Percentiles rank a stretch among this genome's conserved stretches.
phyloP scores from a whole-genome alignment of 2,113 vertebrate species.

The Erythrolamprus reginae region DNA sequence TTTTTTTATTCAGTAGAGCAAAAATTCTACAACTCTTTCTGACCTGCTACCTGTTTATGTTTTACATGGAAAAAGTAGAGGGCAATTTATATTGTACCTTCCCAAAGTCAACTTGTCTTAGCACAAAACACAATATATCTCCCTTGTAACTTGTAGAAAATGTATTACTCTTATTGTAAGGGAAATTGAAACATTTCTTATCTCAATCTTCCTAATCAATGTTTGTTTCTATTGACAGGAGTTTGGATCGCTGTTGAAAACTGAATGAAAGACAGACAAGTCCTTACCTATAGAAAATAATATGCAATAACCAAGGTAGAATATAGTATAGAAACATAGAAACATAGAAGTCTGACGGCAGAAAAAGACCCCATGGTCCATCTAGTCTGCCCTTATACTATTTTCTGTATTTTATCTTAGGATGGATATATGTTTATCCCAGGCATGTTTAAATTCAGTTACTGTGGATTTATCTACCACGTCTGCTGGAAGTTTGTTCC shows the following conservation, averaged over 20 bases:
- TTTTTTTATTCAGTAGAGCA: background rate
- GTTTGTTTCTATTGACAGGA: background rate
- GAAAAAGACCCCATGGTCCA: too few species aligned
- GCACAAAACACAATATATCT: background rate
- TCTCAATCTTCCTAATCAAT: background rate
- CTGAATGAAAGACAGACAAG: background rate
- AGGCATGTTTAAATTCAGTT: too few species aligned
- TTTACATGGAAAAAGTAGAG: background rate
- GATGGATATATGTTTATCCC: too few species aligned
- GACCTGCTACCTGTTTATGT: background rate
- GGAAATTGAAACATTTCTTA: background rate
- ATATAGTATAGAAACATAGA: too few species aligned
- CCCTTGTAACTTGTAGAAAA: background rate
- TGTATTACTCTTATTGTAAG: background rate
- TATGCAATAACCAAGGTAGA: background rate
- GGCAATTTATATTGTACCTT: background rate
- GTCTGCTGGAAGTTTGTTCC: too few species aligned
- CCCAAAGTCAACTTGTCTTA: background rate
- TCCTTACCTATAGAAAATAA: background rate
- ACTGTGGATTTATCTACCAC: too few species aligned
- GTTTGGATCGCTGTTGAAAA: background rate
- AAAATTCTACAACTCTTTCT: background rate
- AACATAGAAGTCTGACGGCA: too few species aligned
- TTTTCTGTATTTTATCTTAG: too few species aligned
- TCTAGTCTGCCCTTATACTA: too few species aligned